Evolutionary conservation across 2,888 invertebrate species (phyloP).

Genomic region (Macropis europaea): DNA sequence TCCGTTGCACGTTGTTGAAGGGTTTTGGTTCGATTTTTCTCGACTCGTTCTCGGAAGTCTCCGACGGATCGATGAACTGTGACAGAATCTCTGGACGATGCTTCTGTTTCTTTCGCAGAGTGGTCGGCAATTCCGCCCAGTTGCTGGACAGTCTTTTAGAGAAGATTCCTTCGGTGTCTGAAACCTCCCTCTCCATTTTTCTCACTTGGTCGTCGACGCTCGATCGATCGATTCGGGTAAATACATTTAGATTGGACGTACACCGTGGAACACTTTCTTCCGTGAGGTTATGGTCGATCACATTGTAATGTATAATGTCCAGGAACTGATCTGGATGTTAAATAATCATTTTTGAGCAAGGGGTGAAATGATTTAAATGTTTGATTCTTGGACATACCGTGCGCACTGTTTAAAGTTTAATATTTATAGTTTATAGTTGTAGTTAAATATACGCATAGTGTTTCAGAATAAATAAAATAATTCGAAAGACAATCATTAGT

Average conservation of each 20-base stretch:
- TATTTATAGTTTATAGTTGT: too few species aligned
- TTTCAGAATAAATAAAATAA: too few species aligned
- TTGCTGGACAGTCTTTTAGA: conserved; percentile 72
- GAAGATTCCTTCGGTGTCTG: conserved; percentile 76
- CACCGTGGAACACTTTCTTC: not conserved
- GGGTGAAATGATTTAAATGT: not conserved
- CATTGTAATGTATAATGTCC: too few species aligned
- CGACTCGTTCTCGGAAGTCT: conserved; percentile 74
- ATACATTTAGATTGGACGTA: conserved; percentile 7
- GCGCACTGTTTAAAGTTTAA: not conserved
- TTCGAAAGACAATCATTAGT: too few species aligned
- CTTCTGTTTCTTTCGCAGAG: conserved; percentile 75
- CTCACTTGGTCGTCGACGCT: not conserved
- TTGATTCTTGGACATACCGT: conserved; percentile 25
- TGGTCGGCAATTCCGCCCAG: conserved; percentile 79
- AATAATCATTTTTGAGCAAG: not conserved
- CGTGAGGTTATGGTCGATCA: too few species aligned
- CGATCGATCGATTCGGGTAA: not conserved
- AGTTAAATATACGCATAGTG: too few species aligned
- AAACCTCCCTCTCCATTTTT: conserved; percentile 75
- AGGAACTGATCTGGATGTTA: not conserved
- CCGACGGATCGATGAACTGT: conserved; percentile 77
- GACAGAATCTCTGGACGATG: conserved; percentile 76
- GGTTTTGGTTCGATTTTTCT: conserved; percentile 61
- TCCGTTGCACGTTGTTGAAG: conserved; percentile 63